Conservation (phyloP, 2,113 vertebrate species). For the Hyperoodon ampullatus region DNA sequence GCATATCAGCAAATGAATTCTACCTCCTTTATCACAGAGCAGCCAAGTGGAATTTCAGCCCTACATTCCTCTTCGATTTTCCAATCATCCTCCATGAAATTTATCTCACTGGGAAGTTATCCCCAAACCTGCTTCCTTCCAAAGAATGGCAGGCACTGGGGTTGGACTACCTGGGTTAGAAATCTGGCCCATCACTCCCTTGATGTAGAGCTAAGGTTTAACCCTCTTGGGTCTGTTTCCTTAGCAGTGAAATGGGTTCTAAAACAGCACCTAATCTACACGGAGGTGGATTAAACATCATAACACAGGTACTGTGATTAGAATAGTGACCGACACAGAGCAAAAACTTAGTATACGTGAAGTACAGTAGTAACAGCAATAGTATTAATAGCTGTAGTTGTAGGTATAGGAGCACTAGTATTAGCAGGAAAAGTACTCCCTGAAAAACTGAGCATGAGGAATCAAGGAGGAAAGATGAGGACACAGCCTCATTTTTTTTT, state of each 20-base stretch:
- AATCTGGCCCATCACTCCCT: neutral
- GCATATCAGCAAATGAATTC: neutral
- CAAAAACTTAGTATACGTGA: neutral
- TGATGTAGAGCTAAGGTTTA: neutral
- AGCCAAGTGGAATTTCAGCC: neutral
- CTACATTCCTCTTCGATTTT: neutral
- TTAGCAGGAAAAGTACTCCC: neutral
- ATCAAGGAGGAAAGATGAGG: neutral
- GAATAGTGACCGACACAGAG: neutral
- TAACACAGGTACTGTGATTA: neutral
- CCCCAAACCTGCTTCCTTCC: neutral
- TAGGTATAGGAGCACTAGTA: neutral
- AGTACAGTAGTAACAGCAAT: neutral
- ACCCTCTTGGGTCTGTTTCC: neutral
- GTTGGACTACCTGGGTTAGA: neutral
- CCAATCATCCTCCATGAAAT: neutral
- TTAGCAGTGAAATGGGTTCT: neutral
- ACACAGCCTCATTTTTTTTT: neutral
- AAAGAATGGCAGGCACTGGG: neutral
- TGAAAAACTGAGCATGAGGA: neutral
- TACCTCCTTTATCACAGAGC: neutral
- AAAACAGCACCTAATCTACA: neutral
- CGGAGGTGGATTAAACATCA: neutral
- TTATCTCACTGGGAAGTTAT: neutral
- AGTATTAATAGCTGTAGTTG: neutral